These are phyloP conservation scores for Drosophila ananassae DNA, from an alignment of 1,140 invertebrate genomes.

Conservation along the genomic window DNA sequence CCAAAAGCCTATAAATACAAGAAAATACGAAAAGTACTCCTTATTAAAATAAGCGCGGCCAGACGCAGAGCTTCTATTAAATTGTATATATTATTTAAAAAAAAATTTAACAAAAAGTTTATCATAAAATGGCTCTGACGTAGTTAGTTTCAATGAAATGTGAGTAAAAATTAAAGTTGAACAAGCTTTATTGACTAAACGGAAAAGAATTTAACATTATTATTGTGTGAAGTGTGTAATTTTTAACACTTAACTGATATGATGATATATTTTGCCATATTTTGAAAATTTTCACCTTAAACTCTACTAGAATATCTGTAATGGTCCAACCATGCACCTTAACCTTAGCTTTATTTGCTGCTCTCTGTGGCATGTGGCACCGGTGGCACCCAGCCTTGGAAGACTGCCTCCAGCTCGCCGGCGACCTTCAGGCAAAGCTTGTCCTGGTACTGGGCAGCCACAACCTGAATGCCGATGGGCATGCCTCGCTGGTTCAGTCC, in stretches of 20 bases:
- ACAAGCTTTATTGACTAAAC: not conserved
- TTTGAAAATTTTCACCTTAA: not conserved
- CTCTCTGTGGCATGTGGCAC: slow-evolving; percentile 56
- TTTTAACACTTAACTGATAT: not conserved
- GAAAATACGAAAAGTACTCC: too few relatives aligned
- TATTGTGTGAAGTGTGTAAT: not conserved
- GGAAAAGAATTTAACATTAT: not conserved
- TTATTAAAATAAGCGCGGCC: too few relatives aligned
- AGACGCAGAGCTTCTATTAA: too few relatives aligned
- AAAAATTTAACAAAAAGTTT: too few relatives aligned
- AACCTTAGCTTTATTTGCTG: slow-evolving; percentile 22
- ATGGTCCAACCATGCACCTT: slow-evolving; percentile 45
- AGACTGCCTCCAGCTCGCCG: slow-evolving; percentile 89
- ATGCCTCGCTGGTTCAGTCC: slow-evolving; percentile 87
- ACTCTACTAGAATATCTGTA: too few relatives aligned
- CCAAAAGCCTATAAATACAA: too few relatives aligned
- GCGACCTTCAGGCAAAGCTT: slow-evolving; percentile 91
- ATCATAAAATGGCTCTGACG: too few relatives aligned
- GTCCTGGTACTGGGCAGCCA: slow-evolving; percentile 88
- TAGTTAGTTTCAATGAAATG: too few relatives aligned
- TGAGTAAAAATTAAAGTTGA: too few relatives aligned
- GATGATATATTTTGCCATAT: not conserved
- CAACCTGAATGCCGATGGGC: slow-evolving; percentile 91
- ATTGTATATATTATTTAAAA: too few relatives aligned
- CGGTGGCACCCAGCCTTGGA: slow-evolving; percentile 90